phyloP scores from a whole-genome alignment of 2,888 invertebrate species.

The Amiota communis region DNA sequence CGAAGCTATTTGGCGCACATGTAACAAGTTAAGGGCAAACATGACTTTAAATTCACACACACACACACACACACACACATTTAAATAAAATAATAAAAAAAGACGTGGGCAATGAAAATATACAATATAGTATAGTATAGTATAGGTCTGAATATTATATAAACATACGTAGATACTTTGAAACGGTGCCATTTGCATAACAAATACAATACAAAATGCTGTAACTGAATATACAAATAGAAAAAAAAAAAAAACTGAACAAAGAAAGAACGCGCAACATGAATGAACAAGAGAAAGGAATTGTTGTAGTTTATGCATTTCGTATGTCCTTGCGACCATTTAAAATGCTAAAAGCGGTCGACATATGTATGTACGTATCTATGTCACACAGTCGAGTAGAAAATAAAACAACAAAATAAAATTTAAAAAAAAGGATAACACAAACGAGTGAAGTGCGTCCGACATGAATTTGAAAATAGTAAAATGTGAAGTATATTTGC shows the following conservation, averaged over 20 bases:
- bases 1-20: neutral
- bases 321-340: conserved; percentile 62
- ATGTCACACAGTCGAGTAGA: conserved; percentile 10
- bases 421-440: neutral
- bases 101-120: too few species aligned
- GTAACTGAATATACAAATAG: conserved; percentile 58
- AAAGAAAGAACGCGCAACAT: too few species aligned
- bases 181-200: conserved; percentile 63
- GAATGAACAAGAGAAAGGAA: neutral
- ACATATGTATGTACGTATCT: conserved; percentile 48
- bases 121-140: too few species aligned
- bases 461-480: neutral
- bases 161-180: conserved; percentile 31
- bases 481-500: conserved; percentile 1
- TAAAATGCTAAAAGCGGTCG: conserved; percentile 56
- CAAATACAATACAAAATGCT: conserved; percentile 52
- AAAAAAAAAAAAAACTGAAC: too few species aligned
- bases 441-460: neutral
- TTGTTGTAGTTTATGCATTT: conserved; percentile 1
- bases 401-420: conserved; percentile 2
- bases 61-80: conserved; percentile 31
- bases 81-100: conserved; percentile 27
- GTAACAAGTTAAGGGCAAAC: conserved; percentile 22
- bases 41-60: conserved; percentile 7
- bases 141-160: too few species aligned